Evolutionary conservation across 1,140 invertebrate genomes (phyloP).

Genomic region (Drosophila seguyi): DNA sequence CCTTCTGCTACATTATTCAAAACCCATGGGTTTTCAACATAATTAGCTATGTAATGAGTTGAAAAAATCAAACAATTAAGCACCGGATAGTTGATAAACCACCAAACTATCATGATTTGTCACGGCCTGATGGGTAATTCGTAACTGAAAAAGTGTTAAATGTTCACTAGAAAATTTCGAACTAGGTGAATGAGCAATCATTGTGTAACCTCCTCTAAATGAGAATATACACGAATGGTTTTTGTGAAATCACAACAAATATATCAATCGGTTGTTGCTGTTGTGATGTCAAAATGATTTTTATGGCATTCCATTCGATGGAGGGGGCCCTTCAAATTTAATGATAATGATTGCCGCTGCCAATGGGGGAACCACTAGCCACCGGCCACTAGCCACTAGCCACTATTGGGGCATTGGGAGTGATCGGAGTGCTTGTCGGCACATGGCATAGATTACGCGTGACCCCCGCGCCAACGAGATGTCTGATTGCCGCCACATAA

Average conservation of each 20-base stretch:
- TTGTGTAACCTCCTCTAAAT: conserved; percentile 7
- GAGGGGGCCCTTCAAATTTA: conserved; percentile 13
- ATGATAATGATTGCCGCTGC: conserved; percentile 13
- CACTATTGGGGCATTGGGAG: conserved; percentile 10
- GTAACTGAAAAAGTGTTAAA: conserved; percentile 14
- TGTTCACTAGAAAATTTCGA: conserved; percentile 12
- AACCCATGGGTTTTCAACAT: neutral
- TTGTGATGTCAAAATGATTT: conserved; percentile 17
- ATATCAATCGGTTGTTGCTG: conserved; percentile 1
- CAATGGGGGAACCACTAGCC: conserved; percentile 7
- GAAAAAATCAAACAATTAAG: conserved; percentile 13
- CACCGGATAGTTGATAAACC: conserved; percentile 3
- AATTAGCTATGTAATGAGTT: conserved; percentile 7
- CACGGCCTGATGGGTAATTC: conserved; percentile 6
- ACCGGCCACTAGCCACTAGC: conserved; percentile 6
- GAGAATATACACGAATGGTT: no score
- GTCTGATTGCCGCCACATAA: conserved; percentile 21
- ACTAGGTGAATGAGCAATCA: conserved; percentile 13
- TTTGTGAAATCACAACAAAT: conserved; percentile 19
- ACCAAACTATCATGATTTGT: conserved; percentile 16
- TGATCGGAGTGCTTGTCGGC: conserved; percentile 23
- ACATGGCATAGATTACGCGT: conserved; percentile 44
- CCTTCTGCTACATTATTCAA: neutral
- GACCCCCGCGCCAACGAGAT: conserved; percentile 7
- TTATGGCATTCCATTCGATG: conserved; percentile 4